A percentile compares a stretch with the other conserved stretches of the same genome.
phyloP scores from a whole-genome alignment of 2,113 vertebrate species.

The Cyprinodon variegatus region DNA sequence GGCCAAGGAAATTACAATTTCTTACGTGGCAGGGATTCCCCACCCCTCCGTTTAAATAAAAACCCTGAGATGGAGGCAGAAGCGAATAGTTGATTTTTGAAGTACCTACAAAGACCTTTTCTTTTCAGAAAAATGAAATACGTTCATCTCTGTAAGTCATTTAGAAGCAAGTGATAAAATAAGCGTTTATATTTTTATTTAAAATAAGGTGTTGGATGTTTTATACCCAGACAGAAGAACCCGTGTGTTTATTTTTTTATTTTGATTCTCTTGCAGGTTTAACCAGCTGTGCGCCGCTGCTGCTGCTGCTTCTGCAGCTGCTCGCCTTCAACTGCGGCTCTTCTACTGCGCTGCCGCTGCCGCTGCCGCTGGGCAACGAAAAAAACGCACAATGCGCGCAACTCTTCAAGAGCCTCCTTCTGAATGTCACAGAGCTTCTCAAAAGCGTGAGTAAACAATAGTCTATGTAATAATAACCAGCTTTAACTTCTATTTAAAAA shows the following conservation, averaged over 20 bases:
- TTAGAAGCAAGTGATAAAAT: background rate
- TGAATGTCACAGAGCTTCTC: conserved; percentile 10
- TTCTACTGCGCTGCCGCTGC: conserved; percentile 28
- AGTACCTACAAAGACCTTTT: background rate
- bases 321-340: conserved; percentile 22
- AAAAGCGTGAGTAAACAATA: conserved; percentile 50
- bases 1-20: background rate
- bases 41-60: conserved; percentile 26
- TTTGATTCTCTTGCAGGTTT: conserved; percentile 34
- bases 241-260: background rate
- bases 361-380: conserved; percentile 5
- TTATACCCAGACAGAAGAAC: too few relatives aligned
- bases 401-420: conserved; percentile 49
- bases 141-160: conserved; percentile 57
- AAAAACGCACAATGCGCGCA: background rate
- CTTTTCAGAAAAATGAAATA: conserved; percentile 40
- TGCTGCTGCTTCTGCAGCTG: background rate
- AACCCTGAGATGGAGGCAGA: background rate
- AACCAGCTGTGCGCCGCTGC: conserved; percentile 44
- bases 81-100: background rate
- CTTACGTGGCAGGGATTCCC: background rate
- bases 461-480: background rate
- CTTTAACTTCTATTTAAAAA: background rate
- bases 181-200: background rate
- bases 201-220: too few relatives aligned